These are phyloP conservation scores for Onthophagus sagittarius DNA, from an alignment of 2,888 invertebrate genomes.

Conservation along the genomic window DNA sequence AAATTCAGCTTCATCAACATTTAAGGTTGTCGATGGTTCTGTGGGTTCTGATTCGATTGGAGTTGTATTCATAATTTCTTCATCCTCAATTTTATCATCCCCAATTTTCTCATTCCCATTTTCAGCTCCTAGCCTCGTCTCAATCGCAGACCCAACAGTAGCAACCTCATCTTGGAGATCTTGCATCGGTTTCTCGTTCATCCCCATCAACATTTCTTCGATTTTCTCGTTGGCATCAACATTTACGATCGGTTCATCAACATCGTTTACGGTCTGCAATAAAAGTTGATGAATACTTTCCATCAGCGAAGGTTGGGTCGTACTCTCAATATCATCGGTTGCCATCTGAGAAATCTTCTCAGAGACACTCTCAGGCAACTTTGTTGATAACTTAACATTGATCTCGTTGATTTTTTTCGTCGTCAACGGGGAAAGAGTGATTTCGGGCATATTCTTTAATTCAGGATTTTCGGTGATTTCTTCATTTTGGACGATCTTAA, in stretches of 20 bases:
- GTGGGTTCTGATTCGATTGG: background rate
- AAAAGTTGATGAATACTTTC: constrained; percentile 42
- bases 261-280: constrained; percentile 38
- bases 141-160: constrained; percentile 32
- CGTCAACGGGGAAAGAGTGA: constrained; percentile 34
- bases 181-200: constrained; percentile 32
- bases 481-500: background rate
- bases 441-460: constrained; percentile 8
- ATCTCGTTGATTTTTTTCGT: constrained; percentile 44
- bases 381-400: constrained; percentile 37
- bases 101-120: constrained; percentile 21
- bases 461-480: background rate
- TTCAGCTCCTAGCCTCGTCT: constrained; percentile 20
- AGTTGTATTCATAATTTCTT: background rate
- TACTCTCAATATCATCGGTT: constrained; percentile 11
- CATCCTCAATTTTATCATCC: background rate
- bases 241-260: constrained; percentile 30
- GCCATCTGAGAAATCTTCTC: constrained; percentile 20
- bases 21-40: constrained; percentile 3
- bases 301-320: constrained; percentile 38
- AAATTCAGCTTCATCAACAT: constrained; percentile 23
- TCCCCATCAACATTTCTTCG: constrained; percentile 31
- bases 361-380: constrained; percentile 9
- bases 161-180: constrained; percentile 34
- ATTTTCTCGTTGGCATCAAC: constrained; percentile 30